A percentile compares a stretch with the other conserved stretches of the same genome.
Conservation (phyloP, 2,797 vertebrate species). For the Danionella dracula region DNA sequence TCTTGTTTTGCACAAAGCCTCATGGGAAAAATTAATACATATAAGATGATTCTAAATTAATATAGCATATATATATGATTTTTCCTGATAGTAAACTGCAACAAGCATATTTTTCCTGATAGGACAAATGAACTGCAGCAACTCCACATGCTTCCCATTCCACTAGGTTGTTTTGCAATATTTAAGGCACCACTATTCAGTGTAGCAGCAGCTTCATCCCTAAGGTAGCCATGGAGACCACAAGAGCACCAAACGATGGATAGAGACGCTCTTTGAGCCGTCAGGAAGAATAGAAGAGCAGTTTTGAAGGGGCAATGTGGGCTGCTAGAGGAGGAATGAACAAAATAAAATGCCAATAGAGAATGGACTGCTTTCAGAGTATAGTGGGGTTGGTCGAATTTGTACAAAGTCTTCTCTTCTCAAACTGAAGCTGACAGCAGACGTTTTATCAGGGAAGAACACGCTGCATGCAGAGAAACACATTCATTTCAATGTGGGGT, state of each 20-base stretch:
- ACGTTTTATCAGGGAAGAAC: slow-evolving; percentile 66
- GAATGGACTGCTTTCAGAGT: slow-evolving; percentile 51
- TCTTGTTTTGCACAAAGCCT: no score
- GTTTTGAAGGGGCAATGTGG: slow-evolving; percentile 34
- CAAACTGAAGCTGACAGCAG: slow-evolving; percentile 57
- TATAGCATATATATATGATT: no score
- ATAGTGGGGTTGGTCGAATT: slow-evolving; percentile 58
- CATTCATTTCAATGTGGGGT: slow-evolving; percentile 60
- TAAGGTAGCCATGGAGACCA: slow-evolving; percentile 57
- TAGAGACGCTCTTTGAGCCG: slow-evolving; percentile 40
- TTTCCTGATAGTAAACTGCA: no score
- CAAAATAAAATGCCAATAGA: slow-evolving; percentile 51
- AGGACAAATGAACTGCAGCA: no score
- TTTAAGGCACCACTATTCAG: slow-evolving; percentile 40
- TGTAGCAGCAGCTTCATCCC: slow-evolving; percentile 31
- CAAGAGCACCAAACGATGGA: slow-evolving; percentile 35
- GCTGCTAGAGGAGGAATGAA: slow-evolving; percentile 42
- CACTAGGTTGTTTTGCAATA: slow-evolving; percentile 43
- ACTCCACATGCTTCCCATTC: slow-evolving; percentile 16
- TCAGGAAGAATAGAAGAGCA: slow-evolving; percentile 25
- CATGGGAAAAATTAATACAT: no score
- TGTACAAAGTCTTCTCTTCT: slow-evolving; percentile 56
- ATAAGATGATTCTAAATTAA: no score
- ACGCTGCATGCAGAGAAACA: slow-evolving; percentile 53
- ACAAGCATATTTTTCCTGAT: no score